These are phyloP conservation scores for Phymastichus coffea DNA, from an alignment of 1,140 invertebrate genomes.

Conservation along the genomic window DNA sequence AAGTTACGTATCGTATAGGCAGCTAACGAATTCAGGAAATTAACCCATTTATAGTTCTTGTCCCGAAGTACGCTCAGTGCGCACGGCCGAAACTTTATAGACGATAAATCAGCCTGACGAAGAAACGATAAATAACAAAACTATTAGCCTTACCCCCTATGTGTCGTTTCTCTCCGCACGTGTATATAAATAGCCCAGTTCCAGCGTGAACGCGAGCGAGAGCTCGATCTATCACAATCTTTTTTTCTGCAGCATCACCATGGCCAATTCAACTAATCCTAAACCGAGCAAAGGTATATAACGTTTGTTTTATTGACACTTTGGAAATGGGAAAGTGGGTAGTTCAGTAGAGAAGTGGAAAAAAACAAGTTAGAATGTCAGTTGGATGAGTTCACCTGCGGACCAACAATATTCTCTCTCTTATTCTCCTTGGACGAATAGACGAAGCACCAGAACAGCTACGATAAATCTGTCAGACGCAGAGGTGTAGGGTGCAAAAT, in stretches of 20 bases:
- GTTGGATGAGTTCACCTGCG: neutral
- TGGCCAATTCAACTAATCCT: too few relatives aligned
- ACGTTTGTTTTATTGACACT: constrained; percentile 25
- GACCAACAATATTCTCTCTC: neutral
- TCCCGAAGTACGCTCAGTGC: too few relatives aligned
- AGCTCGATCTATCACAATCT: too few relatives aligned
- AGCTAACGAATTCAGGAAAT: too few relatives aligned
- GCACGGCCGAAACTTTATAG: too few relatives aligned
- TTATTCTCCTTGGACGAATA: neutral
- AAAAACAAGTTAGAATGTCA: neutral
- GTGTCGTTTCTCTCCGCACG: constrained; percentile 16
- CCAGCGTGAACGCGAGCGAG: too few relatives aligned
- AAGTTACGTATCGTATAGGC: too few relatives aligned
- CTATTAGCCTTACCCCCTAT: constrained; percentile 8
- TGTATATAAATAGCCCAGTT: too few relatives aligned
- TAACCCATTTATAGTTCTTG: too few relatives aligned
- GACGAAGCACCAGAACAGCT: neutral
- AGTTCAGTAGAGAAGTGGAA: neutral
- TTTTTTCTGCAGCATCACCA: too few relatives aligned
- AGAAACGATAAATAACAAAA: too few relatives aligned
- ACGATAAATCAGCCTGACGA: too few relatives aligned
- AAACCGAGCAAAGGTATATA: neutral
- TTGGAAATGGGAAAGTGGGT: constrained; percentile 13
- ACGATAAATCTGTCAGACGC: constrained; percentile 40
- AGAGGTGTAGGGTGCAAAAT: constrained; percentile 26